phyloP scores from a whole-genome alignment of 2,113 vertebrate genomes.

The Sturnus vulgaris region DNA sequence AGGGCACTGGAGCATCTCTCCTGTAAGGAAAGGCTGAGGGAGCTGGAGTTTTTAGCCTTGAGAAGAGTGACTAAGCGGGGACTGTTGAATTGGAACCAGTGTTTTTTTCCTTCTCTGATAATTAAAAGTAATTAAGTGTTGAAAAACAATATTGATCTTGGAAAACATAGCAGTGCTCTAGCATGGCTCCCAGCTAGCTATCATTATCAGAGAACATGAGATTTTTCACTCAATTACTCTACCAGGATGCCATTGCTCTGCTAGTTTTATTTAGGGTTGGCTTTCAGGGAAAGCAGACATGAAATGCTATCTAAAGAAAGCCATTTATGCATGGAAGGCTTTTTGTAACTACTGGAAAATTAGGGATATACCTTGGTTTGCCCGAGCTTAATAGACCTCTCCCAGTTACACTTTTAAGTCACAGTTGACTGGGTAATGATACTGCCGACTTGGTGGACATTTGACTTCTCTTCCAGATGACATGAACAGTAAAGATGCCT shows the following conservation, averaged over 20 bases:
- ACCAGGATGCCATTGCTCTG: background rate
- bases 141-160: background rate
- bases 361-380: background rate
- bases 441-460: background rate
- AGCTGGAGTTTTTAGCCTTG: background rate
- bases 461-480: background rate
- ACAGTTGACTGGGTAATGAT: background rate
- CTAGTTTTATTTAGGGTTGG: background rate
- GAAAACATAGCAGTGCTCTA: background rate
- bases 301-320: background rate
- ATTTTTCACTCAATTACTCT: background rate
- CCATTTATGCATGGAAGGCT: background rate
- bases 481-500: background rate
- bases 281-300: background rate
- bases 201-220: background rate
- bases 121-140: background rate
- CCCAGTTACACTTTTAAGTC: background rate
- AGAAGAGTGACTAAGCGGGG: background rate
- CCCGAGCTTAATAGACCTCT: background rate
- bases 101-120: background rate
- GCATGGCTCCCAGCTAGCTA: background rate
- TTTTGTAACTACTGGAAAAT: background rate
- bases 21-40: background rate
- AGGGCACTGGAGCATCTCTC: background rate
- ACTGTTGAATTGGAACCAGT: background rate